Evolutionary conservation across 53 echinoderm and acorn worm genomes (phyloP), one percentile per base, ranked within the genome.

Genomic region (Apostichopus leukothele): DNA sequence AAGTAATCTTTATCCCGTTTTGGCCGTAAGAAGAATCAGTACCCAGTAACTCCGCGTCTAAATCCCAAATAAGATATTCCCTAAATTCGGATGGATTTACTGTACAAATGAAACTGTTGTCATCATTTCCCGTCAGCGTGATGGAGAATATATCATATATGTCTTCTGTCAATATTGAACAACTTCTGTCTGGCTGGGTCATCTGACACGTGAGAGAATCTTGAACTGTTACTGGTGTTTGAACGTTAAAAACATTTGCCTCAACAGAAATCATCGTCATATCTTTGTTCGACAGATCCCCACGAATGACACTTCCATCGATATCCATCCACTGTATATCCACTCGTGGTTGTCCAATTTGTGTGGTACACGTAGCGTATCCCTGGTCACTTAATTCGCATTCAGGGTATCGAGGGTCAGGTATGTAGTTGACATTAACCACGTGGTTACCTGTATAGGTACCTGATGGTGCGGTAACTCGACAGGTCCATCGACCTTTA

Each of bases 401-500:
- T 9, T n/a, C 21, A 57, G 80, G 80, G 22, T 80, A 80, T 54
- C 16, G 19, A 20, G 53, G 53, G 18, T 80, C 80, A 20, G 80
- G 80, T 6, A 13, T 54, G 22, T 80, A 80, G 5, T 54, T 53
- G 0, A 80, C 80, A 13, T 0, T 6, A 20, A 80, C 5, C 11
- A 16, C 8, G 5, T 12, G 14, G 14, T n/a, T n/a, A 0, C 1
- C 4, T 67, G 0, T 16, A 13, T 12, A 11, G 5, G 67, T 12
- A 12, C 1, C 67, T 5, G 14, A n/a, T 9, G 13, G 14, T 12
- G 18, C 71, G 3, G 13, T 68, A 6, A 16, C 71, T 68, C 71
- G 71, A 16, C 71, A 68, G 6, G 18, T 68, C 71, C 71, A 68
- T 6, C 71, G 71, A 68, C 71, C 71, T 4, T 1, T 12, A 68